phyloP scores from a whole-genome alignment of 2,888 invertebrate genomes.

The Cinara cedri region DNA sequence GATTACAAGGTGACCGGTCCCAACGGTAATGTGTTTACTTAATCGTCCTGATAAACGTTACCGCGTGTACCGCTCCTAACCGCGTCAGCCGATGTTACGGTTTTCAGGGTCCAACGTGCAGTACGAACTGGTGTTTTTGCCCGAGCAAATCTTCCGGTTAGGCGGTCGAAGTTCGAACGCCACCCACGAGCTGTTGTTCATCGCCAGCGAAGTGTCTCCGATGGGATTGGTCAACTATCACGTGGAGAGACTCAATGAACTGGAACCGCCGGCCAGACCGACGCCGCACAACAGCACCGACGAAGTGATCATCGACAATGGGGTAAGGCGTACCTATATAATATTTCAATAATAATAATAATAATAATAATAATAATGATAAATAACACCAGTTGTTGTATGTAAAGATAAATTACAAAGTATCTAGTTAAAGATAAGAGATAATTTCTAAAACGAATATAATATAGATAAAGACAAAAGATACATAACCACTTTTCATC shows the following conservation, averaged over 20 bases:
- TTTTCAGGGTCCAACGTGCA: constrained; percentile 59
- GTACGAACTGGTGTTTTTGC: constrained; percentile 62
- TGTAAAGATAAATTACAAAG: too few relatives aligned
- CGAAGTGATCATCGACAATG: constrained; percentile 58
- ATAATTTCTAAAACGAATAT: too few relatives aligned
- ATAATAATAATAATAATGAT: too few relatives aligned
- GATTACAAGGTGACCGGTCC: constrained; percentile 58
- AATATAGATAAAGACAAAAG: too few relatives aligned
- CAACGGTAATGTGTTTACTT: constrained; percentile 54
- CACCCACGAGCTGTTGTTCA: constrained; percentile 63
- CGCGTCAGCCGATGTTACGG: neutral
- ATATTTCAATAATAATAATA: too few relatives aligned
- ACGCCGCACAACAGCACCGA: constrained; percentile 43
- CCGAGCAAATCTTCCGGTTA: constrained; percentile 61
- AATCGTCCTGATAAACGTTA: neutral
- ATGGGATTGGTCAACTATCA: constrained; percentile 60
- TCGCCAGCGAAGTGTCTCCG: constrained; percentile 62
- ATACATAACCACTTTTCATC: too few relatives aligned
- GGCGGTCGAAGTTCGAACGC: constrained; percentile 63
- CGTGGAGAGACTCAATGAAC: constrained; percentile 52
- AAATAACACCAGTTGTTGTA: too few relatives aligned
- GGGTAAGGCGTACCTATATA: too few relatives aligned
- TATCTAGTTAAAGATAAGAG: too few relatives aligned
- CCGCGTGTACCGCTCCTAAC: neutral
- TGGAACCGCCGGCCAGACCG: constrained; percentile 24